Conservation (phyloP, 37 sponge, comb jelly and placozoan genomes). For the Ephydatia muelleri region DNA sequence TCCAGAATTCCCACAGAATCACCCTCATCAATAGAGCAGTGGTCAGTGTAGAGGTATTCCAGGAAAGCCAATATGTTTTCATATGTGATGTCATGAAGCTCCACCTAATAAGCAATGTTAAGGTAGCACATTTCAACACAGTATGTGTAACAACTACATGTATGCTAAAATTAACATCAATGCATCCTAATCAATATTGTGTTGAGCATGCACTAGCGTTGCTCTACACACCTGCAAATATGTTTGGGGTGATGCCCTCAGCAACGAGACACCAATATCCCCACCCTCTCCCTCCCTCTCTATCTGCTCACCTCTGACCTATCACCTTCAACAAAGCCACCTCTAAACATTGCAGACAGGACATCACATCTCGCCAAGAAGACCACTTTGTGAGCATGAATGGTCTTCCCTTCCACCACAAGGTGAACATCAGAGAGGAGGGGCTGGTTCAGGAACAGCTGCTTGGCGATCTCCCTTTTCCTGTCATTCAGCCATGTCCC, state of each 20-base stretch:
- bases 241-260: too few relatives aligned
- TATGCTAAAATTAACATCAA: too few relatives aligned
- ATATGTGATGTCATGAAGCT: slow-evolving; percentile 48
- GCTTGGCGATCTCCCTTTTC: slow-evolving; percentile 56
- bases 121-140: neutral
- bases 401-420: slow-evolving; percentile 50
- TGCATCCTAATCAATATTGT: too few relatives aligned
- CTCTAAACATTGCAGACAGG: slow-evolving; percentile 83
- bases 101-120: slow-evolving; percentile 48
- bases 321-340: slow-evolving; percentile 65
- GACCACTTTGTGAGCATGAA: slow-evolving; percentile 78
- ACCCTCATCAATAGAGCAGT: slow-evolving; percentile 73
- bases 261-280: too few relatives aligned
- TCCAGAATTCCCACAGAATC: slow-evolving; percentile 76
- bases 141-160: too few relatives aligned
- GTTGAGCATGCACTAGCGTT: too few relatives aligned
- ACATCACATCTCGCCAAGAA: slow-evolving; percentile 78
- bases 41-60: slow-evolving; percentile 91
- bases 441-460: slow-evolving; percentile 73
- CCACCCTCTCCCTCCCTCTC: too few relatives aligned
- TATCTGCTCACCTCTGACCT: slow-evolving; percentile 47
- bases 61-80: slow-evolving; percentile 75
- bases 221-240: too few relatives aligned
- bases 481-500: slow-evolving; percentile 90
- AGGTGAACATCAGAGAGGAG: slow-evolving; percentile 72